Conservation (phyloP, 2,888 invertebrate genomes). For the Andrena camellia region DNA sequence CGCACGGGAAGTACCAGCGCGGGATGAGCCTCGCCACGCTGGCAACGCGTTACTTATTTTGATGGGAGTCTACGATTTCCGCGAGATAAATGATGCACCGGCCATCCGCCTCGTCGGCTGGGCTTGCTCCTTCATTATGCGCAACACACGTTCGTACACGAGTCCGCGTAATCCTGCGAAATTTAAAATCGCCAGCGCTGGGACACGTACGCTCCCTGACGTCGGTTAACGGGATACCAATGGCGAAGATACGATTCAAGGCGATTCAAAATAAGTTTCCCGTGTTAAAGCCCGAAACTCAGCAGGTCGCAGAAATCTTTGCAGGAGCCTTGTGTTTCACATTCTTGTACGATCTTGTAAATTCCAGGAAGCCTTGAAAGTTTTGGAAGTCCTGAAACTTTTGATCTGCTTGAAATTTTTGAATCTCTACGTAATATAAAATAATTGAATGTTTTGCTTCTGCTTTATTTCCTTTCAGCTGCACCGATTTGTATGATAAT, state of each 20-base stretch:
- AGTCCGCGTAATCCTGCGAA: conserved; percentile 44
- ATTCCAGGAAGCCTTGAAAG: no score
- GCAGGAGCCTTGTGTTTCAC: no score
- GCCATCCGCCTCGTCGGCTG: conserved; percentile 45
- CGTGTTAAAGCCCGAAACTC: not conserved
- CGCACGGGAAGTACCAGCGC: not conserved
- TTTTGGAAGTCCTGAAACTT: no score
- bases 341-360: no score
- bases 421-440: no score
- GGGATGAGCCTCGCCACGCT: conserved; percentile 26
- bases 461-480: no score
- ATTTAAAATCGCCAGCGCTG: conserved; percentile 43
- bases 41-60: conserved; percentile 63
- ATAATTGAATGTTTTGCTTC: no score
- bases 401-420: no score
- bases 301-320: not conserved
- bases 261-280: no score
- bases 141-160: conserved; percentile 36
- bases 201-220: conserved; percentile 26
- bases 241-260: not conserved
- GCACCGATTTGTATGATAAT: no score
- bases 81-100: conserved; percentile 71
- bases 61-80: conserved; percentile 71
- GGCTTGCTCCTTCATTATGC: conserved; percentile 68
- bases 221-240: conserved; percentile 57